phyloP scores from a whole-genome alignment of 2,888 invertebrate genomes.

The Hypercompe scribonia region DNA sequence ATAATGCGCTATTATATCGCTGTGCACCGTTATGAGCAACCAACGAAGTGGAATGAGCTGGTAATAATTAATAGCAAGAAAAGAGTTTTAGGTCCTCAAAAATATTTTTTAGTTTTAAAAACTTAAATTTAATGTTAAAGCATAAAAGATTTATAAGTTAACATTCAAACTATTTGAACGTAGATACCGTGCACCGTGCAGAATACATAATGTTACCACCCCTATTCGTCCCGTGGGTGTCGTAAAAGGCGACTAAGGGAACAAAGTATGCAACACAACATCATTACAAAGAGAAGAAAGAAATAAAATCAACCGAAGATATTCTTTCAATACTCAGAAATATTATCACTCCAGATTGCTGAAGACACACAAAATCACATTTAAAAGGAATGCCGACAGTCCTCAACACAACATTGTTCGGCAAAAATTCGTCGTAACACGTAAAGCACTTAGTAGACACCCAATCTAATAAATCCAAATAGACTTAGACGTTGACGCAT shows the following conservation, averaged over 20 bases:
- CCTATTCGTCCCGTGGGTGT: no score
- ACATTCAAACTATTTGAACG: no score
- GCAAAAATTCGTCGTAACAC: slow-evolving; percentile 16
- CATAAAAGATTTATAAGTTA: no score
- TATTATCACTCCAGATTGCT: not conserved
- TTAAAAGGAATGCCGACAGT: not conserved
- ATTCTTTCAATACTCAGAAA: not conserved
- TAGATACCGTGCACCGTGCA: no score
- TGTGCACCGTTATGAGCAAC: slow-evolving; percentile 24
- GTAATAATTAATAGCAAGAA: slow-evolving; percentile 38
- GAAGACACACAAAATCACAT: not conserved
- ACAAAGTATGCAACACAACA: no score
- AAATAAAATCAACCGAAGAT: not conserved
- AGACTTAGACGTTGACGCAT: slow-evolving; percentile 34
- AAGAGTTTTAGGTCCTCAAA: slow-evolving; percentile 4
- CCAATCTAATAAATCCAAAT: slow-evolving; percentile 34
- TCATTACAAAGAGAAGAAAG: no score
- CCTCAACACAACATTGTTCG: slow-evolving; percentile 11
- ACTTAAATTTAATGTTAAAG: no score
- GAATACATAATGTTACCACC: no score
- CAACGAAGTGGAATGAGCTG: slow-evolving; percentile 42
- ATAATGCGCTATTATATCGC: slow-evolving; percentile 28
- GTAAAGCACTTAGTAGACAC: slow-evolving; percentile 20
- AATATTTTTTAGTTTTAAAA: no score
- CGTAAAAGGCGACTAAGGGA: no score